Percentiles rank a stretch among this genome's conserved stretches.
Evolutionary conservation across 2,888 invertebrate genomes (phyloP).

Genomic region (Boloria selene): DNA sequence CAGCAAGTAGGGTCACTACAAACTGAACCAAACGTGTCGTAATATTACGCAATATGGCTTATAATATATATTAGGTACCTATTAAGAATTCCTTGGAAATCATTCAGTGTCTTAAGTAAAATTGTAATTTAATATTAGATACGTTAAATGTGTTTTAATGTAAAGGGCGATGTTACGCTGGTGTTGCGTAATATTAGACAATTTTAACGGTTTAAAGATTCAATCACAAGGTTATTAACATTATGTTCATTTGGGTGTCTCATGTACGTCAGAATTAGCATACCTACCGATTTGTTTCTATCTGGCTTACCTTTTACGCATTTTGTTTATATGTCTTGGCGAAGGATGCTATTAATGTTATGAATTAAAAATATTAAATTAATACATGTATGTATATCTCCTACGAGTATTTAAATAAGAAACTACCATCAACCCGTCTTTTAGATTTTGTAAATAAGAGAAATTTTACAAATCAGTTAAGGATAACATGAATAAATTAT

Average conservation of each 20-base stretch:
- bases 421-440: too few species aligned
- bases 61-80: background rate
- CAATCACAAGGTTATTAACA: conserved; percentile 14
- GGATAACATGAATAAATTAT: too few species aligned
- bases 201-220: conserved; percentile 9
- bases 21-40: background rate
- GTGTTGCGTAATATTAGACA: conserved; percentile 15
- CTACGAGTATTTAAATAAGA: too few species aligned
- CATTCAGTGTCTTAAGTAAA: background rate
- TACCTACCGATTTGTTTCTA: too few species aligned
- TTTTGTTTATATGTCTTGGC: too few species aligned
- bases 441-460: too few species aligned
- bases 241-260: background rate
- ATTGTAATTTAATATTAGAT: background rate
- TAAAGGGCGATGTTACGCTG: background rate
- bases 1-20: too few species aligned
- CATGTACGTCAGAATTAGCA: background rate
- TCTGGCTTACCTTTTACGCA: too few species aligned
- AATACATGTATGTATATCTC: too few species aligned
- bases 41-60: conserved; percentile 6
- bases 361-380: too few species aligned
- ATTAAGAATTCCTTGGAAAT: background rate
- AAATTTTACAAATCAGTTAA: too few species aligned
- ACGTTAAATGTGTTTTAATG: conserved; percentile 1
- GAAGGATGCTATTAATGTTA: too few species aligned